Evolutionary conservation across 2,113 vertebrate genomes (phyloP).

Genomic region (Hydrolagus affinis): DNA sequence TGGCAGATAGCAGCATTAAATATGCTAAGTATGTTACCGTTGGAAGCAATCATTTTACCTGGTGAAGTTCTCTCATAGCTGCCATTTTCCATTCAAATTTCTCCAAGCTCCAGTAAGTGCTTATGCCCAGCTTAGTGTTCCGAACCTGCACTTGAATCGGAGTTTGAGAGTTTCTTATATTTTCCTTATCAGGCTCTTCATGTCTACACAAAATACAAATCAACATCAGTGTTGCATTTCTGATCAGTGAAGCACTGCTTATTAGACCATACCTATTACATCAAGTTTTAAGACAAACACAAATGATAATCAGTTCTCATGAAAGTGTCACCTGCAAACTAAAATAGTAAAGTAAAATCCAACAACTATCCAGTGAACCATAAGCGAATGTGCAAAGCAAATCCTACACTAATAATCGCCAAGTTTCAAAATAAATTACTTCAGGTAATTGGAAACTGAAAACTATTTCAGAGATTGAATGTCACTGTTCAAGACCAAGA

Average conservation of each 20-base stretch:
- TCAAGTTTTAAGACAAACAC: too few relatives aligned
- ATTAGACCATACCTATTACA: too few relatives aligned
- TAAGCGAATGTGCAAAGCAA: not conserved
- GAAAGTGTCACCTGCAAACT: too few relatives aligned
- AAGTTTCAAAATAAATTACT: not conserved
- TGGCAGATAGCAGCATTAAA: too few relatives aligned
- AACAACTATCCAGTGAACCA: not conserved
- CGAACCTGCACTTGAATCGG: slow-evolving; percentile 69
- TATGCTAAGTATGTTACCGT: not conserved
- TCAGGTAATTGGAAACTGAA: not conserved
- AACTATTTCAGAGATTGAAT: not conserved
- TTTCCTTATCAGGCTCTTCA: slow-evolving; percentile 49
- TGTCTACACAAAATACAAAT: slow-evolving; percentile 54
- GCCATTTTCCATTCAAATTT: slow-evolving; percentile 87
- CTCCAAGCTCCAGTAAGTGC: slow-evolving; percentile 81
- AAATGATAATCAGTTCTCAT: too few relatives aligned
- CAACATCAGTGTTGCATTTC: not conserved
- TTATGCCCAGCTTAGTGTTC: slow-evolving; percentile 75
- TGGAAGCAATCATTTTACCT: slow-evolving; percentile 51
- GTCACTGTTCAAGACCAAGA: not conserved
- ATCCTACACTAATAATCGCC: not conserved
- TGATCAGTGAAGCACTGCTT: too few relatives aligned
- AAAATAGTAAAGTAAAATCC: too few relatives aligned
- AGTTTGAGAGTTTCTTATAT: slow-evolving; percentile 35
- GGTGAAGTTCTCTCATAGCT: slow-evolving; percentile 79